Base-by-base conservation (phyloP, 2,797 vertebrate species). In the Todus mexicanus region DNA sequence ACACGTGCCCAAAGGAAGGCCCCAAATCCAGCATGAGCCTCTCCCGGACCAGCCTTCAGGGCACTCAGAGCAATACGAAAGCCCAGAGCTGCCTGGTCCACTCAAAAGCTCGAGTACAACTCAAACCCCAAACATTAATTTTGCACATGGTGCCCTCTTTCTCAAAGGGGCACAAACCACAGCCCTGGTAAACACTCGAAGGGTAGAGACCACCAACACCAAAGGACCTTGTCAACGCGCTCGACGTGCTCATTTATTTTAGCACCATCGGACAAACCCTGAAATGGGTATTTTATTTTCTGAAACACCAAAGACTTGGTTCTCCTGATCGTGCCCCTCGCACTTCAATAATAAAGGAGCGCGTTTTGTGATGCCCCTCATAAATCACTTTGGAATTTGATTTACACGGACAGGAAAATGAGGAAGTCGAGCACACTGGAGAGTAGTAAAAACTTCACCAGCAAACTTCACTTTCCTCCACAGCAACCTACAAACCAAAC, bases 371-470 rank as follows among this genome's bases (percentile, higher is more conserved):
- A 80, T 59, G 23, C 16, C 83, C 50, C 51, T 63, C 71, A 65
- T 83, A 91, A 94, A 94, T 72, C 81, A 92, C 54, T 61, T 56
- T 64, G 37, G 82, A 83, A 86, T 71, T 72, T 90, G 93, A 92
- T 96, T 93, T 91, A 94, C 84, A 73, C 51, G 70, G 83, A 76
- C 73, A 90, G 87, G 72, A 90, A 94, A 93, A 84, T 4, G 31
- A 97, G 93, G 94, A 96, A 96, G 92, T 66, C 5, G 79, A 87
- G 69, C 93, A 87, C 93, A 84, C 87, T 68, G 64, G 92, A 93
- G 77, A 94, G 84, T 74, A 93, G 91, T 93, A 93, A 94, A 93
- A 96, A 96, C 94, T 94, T 94, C 89, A 82, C 76, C 59, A 94
- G 50, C 76, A 87, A 95, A 95, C 92, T 96, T 91, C 90, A 65